Base-by-base conservation (phyloP, 2,113 vertebrate genomes). In the Catagonus wagneri region DNA sequence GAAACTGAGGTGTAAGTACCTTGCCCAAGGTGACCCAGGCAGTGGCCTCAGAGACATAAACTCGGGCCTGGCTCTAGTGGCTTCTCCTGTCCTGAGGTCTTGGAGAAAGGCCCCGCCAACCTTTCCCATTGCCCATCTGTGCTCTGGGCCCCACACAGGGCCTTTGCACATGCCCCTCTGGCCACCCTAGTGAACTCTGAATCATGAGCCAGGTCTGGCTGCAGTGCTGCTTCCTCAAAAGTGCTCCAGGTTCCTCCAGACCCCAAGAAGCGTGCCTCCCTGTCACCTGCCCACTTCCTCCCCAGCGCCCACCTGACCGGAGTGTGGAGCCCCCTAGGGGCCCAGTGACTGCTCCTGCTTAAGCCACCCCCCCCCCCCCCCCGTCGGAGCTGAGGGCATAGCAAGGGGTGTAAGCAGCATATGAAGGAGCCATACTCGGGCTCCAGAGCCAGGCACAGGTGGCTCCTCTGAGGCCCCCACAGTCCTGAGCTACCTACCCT, bases 131-230 rank as follows among this genome's bases (percentile, higher is more conserved):
- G 60, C 60, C 44, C 44, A 44, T 4, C 44, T 8, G 8, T 44
- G 44, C 44, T 44, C 44, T 8, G 8, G 44, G 44, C 44, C 44
- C 44, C 4, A n/a, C 54, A 22, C 66, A 36, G 58, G 90, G 63
- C 27, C 63, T 93, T 20, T 39, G 56, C 27, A 61, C 3, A 44
- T 44, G 32, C 22, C 3, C 22, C 17, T 14, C 65, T 10, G 10
- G 9, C 4, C 32, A 10, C 12, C 22, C 10, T 2, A 2, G 75
- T 56, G 34, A 27, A 27, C 44, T 12, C 39, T 44, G 32, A 13
- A 2, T 19, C 52, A 14, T 0, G 0, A 27, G n/a, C 54, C 13
- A 9, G 17, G 17, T n/a, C 12, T 29, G 2, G 1, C 20, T 44
- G 44, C 16, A 19, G 44, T 0, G 2, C 17, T 14, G 22, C 39